Evolutionary conservation across 2,888 invertebrate species (phyloP).

Genomic region (Philhelius pedissequus): DNA sequence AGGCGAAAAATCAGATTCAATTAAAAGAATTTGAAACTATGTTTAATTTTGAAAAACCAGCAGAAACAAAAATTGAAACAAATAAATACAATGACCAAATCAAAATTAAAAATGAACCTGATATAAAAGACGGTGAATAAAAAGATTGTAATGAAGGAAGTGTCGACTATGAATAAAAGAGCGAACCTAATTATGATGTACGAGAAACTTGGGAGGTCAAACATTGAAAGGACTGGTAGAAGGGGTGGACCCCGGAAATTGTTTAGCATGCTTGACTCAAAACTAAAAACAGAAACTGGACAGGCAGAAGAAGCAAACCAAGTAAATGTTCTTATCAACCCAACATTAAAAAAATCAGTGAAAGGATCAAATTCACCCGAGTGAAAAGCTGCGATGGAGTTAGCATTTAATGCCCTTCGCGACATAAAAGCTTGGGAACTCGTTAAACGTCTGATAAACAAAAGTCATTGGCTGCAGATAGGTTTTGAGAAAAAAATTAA

Average conservation of each 20-base stretch:
- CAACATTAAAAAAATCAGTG: not conserved
- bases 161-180: not conserved
- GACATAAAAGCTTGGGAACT: conserved; percentile 33
- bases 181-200: not conserved
- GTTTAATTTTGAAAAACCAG: not conserved
- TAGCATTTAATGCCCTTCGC: too few relatives aligned
- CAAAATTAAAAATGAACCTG: not conserved
- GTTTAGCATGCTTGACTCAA: not conserved
- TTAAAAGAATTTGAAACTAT: not conserved
- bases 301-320: not conserved
- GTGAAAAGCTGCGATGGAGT: conserved; percentile 6
- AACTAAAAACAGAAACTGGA: too few relatives aligned
- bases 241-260: not conserved
- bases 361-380: not conserved
- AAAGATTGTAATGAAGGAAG: not conserved
- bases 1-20: not conserved
- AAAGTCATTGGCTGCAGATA: conserved; percentile 27
- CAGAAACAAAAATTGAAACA: not conserved
- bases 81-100: not conserved
- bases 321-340: not conserved
- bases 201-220: not conserved
- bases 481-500: conserved; percentile 44
- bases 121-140: not conserved
- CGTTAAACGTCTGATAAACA: conserved; percentile 23
- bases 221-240: not conserved